Conservation (phyloP, 2,113 vertebrate genomes). For the Zosterops borbonicus region DNA sequence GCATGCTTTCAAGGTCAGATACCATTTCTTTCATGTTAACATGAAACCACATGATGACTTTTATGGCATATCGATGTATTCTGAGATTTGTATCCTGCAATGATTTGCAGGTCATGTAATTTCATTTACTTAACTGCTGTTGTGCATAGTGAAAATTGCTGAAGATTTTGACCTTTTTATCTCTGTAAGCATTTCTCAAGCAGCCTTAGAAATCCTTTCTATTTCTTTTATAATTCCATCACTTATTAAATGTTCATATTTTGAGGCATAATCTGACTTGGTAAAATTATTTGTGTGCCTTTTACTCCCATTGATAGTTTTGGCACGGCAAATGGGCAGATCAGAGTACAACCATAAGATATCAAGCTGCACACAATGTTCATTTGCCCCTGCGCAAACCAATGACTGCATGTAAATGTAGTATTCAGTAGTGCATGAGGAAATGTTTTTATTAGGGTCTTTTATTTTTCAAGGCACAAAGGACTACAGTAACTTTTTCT, state of each 20-base stretch:
- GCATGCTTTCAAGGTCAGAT: not conserved
- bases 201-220: not conserved
- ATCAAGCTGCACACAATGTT: not conserved
- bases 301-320: not conserved
- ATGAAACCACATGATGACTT: not conserved
- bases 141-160: not conserved
- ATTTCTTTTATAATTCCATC: not conserved
- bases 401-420: not conserved
- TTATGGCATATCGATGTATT: not conserved
- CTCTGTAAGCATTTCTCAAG: not conserved
- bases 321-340: not conserved
- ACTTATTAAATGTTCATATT: not conserved
- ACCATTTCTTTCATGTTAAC: not conserved
- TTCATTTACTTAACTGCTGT: not conserved
- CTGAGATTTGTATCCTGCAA: not conserved
- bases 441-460: not conserved
- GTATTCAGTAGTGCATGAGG: not conserved
- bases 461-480: not conserved
- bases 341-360: not conserved
- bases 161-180: conserved; percentile 27
- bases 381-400: not conserved
- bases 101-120: not conserved
- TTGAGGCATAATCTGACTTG: not conserved
- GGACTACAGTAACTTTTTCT: not conserved
- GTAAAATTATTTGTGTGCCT: not conserved